Percentiles rank a stretch among this genome's conserved stretches.
Evolutionary conservation across 2,113 vertebrate species (phyloP).

Genomic region (Micronisus gabar): DNA sequence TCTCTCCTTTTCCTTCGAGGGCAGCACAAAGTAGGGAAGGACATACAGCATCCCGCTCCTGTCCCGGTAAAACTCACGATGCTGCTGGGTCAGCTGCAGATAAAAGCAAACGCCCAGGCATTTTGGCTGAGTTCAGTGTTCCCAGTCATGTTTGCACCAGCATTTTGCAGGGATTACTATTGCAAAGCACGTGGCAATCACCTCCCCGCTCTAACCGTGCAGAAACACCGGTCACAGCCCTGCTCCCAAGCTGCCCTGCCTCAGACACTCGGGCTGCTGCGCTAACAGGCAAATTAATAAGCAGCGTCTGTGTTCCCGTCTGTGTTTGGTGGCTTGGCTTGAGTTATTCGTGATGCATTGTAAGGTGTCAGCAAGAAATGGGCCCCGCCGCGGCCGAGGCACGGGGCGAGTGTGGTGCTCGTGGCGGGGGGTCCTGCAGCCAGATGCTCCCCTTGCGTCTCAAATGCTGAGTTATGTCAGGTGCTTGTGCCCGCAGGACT

Average conservation of each 20-base stretch:
- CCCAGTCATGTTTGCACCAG: too few species aligned
- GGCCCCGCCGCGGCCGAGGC: not conserved
- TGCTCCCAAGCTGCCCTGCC: not conserved
- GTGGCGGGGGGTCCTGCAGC: not conserved
- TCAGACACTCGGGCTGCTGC: not conserved
- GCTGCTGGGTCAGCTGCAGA: constrained; percentile 64
- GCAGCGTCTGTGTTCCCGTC: not conserved
- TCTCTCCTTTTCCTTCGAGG: constrained; percentile 37
- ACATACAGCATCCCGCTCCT: constrained; percentile 32
- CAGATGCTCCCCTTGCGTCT: not conserved
- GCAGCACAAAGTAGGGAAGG: constrained; percentile 70
- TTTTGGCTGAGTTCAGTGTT: not conserved
- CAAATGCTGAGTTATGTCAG: not conserved
- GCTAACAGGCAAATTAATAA: not conserved
- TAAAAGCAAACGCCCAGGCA: rapidly evolving
- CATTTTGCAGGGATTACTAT: not conserved
- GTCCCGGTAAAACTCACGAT: constrained; percentile 67
- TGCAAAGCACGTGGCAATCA: rapidly evolving
- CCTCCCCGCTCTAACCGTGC: rapidly evolving
- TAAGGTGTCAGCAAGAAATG: not conserved
- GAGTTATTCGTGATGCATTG: rapidly evolving
- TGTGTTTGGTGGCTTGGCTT: not conserved
- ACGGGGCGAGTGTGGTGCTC: not conserved
- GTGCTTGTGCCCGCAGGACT: not conserved
- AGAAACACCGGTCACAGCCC: rapidly evolving